Conservation (phyloP, 1,140 invertebrate species). For the Drosophila kepulauana region DNA sequence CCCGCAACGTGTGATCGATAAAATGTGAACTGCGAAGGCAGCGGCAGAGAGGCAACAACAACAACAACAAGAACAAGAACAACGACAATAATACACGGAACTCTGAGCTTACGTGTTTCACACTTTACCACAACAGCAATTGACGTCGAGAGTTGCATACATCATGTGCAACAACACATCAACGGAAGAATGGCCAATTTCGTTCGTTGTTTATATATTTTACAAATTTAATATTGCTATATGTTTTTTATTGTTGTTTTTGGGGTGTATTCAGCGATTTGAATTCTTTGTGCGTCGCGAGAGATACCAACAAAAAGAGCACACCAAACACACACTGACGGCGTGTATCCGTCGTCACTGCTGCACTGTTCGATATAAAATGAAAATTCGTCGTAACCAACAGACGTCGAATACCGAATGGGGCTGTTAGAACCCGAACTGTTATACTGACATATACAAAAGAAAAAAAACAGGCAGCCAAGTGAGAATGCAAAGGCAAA, state of each 20-base stretch:
- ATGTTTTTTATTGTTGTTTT: constrained; percentile 12
- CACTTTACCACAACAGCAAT: constrained; percentile 33
- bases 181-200: constrained; percentile 13
- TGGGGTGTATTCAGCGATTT: constrained; percentile 38
- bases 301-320: constrained; percentile 54
- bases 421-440: constrained; percentile 50
- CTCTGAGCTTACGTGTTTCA: constrained; percentile 52
- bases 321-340: constrained; percentile 37
- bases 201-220: background rate
- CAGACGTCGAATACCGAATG: constrained; percentile 50
- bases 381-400: constrained; percentile 81
- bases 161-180: constrained; percentile 5
- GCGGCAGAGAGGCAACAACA: constrained; percentile 28
- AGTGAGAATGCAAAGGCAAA: constrained; percentile 37
- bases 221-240: constrained; percentile 18
- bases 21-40: constrained; percentile 40
- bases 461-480: constrained; percentile 22
- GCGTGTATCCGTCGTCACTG: constrained; percentile 62
- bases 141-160: constrained; percentile 30
- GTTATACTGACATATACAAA: constrained; percentile 75
- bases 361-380: constrained; percentile 79
- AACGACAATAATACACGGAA: constrained; percentile 35
- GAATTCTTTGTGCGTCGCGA: constrained; percentile 50
- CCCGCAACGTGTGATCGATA: constrained; percentile 73
- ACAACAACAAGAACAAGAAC: constrained; percentile 34